Evolutionary conservation across 2,888 invertebrate species (phyloP), one percentile per base, ranked within the genome.

Genomic region (Panzeria rudis): DNA sequence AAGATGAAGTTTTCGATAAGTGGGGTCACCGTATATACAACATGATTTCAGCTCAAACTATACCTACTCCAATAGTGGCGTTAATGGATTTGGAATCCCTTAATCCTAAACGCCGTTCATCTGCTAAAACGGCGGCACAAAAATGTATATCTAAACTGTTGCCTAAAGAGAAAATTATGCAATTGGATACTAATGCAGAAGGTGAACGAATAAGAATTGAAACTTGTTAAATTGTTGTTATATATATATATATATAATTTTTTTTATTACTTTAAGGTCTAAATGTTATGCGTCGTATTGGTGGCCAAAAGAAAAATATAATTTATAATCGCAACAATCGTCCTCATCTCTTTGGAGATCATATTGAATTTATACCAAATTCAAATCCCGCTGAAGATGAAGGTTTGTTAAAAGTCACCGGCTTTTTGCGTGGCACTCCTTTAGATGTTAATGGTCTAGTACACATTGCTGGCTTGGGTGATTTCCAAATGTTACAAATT

Each of bases 401-500:
- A 0, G 97, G 97, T 9, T 95, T 94, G 17, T 93, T 98, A 41
- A 95, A 96, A 92, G 94, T 99, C 0, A 95, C 96, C 64, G 99
- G 99, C 1, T 98, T 96, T 92, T 92, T 99, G 69, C 94, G 98
- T 88, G 98, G 98, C 0, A 94, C 95, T 89, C 94, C 96, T 4
- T 92, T 99, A 71, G 96, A 96, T 90, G 98, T 97, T 0, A 98
- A 99, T 93, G 94, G 96, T 84, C 93, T 99, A 73, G 94, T 99
- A 29, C 98, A 99, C 90, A 94, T 99, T 75, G 96, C 97, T 59
- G 98, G 98, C 0, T 94, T 97, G 89, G 99, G 99, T 9, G 97
- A 98, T 90, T 99, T 96, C 91, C 98, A 98, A 93, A 95, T 99
- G 95, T 93, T 94, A 0, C 95, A 96, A 91, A 97, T 99, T 87